Conservation (phyloP, 2,113 vertebrate genomes). For the Megaptera novaeangliae region DNA sequence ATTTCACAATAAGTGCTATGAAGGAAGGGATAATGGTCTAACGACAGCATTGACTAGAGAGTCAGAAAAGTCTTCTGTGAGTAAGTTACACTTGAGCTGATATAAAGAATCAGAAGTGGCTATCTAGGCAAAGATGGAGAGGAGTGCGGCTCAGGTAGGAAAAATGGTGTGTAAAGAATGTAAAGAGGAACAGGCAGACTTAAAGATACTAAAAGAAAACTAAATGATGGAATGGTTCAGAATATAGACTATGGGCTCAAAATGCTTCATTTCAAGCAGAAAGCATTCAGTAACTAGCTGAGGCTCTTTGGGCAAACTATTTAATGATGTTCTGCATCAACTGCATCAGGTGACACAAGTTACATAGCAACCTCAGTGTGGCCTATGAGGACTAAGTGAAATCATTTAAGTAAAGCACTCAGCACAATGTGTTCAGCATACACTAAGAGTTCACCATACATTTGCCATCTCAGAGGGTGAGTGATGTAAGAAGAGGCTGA, state of each 20-base stretch:
- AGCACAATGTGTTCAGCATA: not conserved
- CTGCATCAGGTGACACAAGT: not conserved
- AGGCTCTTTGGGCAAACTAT: not conserved
- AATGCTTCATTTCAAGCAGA: not conserved
- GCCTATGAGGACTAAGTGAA: not conserved
- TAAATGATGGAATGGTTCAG: not conserved
- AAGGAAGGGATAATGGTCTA: not conserved
- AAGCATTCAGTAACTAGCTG: not conserved
- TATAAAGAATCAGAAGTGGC: not conserved
- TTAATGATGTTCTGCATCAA: not conserved
- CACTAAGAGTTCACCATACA: not conserved
- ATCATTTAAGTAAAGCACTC: not conserved
- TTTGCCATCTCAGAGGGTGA: not conserved
- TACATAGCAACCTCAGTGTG: not conserved
- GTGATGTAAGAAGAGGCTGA: not conserved
- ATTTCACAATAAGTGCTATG: not conserved
- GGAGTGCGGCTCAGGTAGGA: not conserved
- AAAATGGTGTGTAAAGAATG: not conserved
- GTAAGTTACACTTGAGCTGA: not conserved
- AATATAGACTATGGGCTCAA: not conserved
- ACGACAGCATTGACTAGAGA: not conserved
- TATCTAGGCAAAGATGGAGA: not conserved
- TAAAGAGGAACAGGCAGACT: not conserved
- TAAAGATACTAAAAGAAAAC: not conserved
- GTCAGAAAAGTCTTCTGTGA: not conserved